Percentiles rank a stretch among this genome's conserved stretches.
Conservation (phyloP, 2,888 invertebrate species). For the Trachelus troglodyta region DNA sequence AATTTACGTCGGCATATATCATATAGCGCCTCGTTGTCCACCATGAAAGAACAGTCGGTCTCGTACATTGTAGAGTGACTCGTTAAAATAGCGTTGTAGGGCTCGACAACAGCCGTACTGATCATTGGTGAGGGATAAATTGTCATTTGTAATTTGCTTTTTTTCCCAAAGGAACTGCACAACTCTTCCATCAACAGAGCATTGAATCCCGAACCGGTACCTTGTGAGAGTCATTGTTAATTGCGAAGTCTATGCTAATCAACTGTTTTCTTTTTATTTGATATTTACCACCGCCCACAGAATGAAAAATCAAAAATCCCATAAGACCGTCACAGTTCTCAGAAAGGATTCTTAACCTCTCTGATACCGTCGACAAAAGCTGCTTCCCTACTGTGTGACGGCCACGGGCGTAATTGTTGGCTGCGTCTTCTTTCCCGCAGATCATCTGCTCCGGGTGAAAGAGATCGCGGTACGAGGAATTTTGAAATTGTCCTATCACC, state of each 20-base stretch:
- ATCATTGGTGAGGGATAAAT: conserved; percentile 63
- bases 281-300: conserved; percentile 31
- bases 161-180: conserved; percentile 68
- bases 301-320: conserved; percentile 34
- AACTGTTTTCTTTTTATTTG: not conserved
- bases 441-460: conserved; percentile 71
- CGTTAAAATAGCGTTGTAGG: conserved; percentile 61
- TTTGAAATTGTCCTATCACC: conserved; percentile 55
- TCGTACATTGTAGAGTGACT: conserved; percentile 60
- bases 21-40: conserved; percentile 60
- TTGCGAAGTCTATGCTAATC: not conserved
- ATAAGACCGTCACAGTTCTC: conserved; percentile 52
- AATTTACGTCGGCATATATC: conserved; percentile 70
- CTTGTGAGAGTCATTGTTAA: conserved; percentile 39
- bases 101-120: conserved; percentile 63
- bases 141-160: conserved; percentile 68
- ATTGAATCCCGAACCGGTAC: conserved; percentile 61
- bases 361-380: conserved; percentile 65
- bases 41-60: conserved; percentile 59
- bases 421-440: conserved; percentile 69
- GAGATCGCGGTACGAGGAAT: conserved; percentile 64
- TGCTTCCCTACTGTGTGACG: conserved; percentile 70
- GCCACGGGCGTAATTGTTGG: conserved; percentile 69
- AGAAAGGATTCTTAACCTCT: conserved; percentile 63
- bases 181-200: conserved; percentile 61